phyloP scores from a whole-genome alignment of 2,797 vertebrate genomes.

The Anguilla anguilla region DNA sequence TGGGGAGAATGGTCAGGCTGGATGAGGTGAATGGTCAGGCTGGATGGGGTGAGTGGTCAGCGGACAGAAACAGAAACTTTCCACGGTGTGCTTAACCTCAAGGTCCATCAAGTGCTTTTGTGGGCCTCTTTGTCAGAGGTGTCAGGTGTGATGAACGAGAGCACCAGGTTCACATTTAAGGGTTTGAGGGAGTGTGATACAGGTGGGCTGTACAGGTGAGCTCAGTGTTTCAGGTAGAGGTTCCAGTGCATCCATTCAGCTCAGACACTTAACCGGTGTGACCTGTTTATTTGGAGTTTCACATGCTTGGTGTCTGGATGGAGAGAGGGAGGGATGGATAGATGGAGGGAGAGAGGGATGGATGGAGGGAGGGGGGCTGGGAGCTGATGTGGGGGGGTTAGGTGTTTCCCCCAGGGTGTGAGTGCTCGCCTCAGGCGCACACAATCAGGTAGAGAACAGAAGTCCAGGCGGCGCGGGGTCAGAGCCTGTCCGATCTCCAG shows the following conservation, averaged over 20 bases:
- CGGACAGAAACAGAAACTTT: neutral
- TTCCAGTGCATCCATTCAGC: neutral
- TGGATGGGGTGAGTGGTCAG: neutral
- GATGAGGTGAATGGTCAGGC: no score
- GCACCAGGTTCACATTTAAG: slow-evolving; percentile 11
- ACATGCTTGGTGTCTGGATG: no score
- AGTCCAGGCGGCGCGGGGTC: slow-evolving; percentile 63
- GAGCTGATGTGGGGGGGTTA: slow-evolving; percentile 48
- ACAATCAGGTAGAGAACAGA: slow-evolving; percentile 62
- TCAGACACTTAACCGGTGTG: no score
- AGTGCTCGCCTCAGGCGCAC: slow-evolving; percentile 50
- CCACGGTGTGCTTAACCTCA: neutral
- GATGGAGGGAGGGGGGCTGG: slow-evolving; percentile 52
- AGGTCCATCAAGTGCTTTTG: neutral
- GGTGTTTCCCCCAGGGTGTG: slow-evolving; percentile 44
- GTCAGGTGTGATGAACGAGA: neutral
- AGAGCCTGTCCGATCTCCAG: slow-evolving; percentile 57
- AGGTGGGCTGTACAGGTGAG: neutral
- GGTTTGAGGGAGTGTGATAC: neutral
- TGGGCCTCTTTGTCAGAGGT: neutral
- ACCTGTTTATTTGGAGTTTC: no score
- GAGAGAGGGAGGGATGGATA: slow-evolving; percentile 17
- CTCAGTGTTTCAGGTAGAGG: neutral
- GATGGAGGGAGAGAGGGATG: slow-evolving; percentile 33
- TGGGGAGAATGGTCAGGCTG: neutral